Conservation (phyloP, 2,888 invertebrate species). For the Hartigia nigra region DNA sequence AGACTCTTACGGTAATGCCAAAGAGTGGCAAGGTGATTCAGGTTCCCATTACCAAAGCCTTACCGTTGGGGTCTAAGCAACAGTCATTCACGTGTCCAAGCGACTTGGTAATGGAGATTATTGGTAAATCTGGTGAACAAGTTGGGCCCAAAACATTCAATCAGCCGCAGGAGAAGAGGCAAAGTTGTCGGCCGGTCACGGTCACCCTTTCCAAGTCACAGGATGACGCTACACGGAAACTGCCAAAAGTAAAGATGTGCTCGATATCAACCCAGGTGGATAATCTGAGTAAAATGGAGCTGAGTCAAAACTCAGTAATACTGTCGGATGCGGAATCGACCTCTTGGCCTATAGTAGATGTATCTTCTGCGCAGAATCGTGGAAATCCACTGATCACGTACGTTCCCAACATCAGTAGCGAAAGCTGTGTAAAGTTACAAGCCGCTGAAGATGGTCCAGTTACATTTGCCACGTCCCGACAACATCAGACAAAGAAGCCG, state of each 20-base stretch:
- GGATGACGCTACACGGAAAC: neutral
- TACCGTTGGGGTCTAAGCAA: neutral
- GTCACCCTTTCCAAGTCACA: neutral
- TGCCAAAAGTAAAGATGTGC: constrained; percentile 22
- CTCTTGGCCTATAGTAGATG: neutral
- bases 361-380: neutral
- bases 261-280: constrained; percentile 34
- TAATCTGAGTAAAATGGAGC: constrained; percentile 14
- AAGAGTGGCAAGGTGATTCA: neutral
- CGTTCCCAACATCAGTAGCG: neutral
- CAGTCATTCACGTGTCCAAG: neutral
- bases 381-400: neutral
- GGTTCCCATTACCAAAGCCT: neutral
- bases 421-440: neutral
- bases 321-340: neutral
- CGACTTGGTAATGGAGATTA: neutral
- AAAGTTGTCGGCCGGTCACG: neutral
- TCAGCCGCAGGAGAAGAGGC: neutral
- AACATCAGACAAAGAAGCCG: neutral
- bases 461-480: neutral
- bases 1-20: neutral
- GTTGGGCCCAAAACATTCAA: neutral
- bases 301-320: neutral
- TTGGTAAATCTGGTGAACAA: neutral
- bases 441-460: neutral